Evolutionary conservation across 2,888 invertebrate species (phyloP), one percentile per base, ranked within the genome.

Genomic region (Alsophila aescularia): DNA sequence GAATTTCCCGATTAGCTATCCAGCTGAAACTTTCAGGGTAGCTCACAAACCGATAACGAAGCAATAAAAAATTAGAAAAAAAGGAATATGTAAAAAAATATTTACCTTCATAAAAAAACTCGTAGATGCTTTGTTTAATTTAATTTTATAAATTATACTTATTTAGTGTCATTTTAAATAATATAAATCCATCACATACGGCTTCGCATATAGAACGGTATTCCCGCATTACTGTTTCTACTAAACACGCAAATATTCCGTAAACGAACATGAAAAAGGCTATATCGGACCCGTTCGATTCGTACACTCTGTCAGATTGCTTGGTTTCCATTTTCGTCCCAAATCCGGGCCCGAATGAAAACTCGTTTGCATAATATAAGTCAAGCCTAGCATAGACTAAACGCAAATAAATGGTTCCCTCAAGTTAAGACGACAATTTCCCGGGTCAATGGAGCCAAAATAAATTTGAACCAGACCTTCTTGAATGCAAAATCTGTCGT

Each of bases 391-490:
- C 80, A 83, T 82, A 70, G 77, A 77, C 82, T 83, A 82, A 85
- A 83, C 79, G 80, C 79, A 85, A 87, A 87, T 85, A 86, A 86
- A 87, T 84, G 84, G 80, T 79, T 80, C 70, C 75, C 76, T 78
- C 78, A 76, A 85, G 82, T 84, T 83, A 83, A 85, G 83, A 81
- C 77, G 82, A 82, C 86, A 85, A 86, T 87, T 86, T 85, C 69
- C 70, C 85, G 85, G 84, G 84, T 83, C 86, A 82, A 74, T 79
- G 83, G 70, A 78, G 77, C 72, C 70, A 69, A 79, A 81, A 83
- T 82, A 83, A 81, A 85, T 85, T 83, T 81, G 70, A 78, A 73
- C 67, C 70, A 77, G 76, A 75, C 80, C 79, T 76, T 78, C 70
- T 68, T 63, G 72, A 81, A 81, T 80, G 78, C 77, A 75, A 74